Percentiles rank a stretch among this genome's conserved stretches.
Evolutionary conservation across 2,113 vertebrate species (phyloP).

Genomic region (Pelodiscus sinensis): DNA sequence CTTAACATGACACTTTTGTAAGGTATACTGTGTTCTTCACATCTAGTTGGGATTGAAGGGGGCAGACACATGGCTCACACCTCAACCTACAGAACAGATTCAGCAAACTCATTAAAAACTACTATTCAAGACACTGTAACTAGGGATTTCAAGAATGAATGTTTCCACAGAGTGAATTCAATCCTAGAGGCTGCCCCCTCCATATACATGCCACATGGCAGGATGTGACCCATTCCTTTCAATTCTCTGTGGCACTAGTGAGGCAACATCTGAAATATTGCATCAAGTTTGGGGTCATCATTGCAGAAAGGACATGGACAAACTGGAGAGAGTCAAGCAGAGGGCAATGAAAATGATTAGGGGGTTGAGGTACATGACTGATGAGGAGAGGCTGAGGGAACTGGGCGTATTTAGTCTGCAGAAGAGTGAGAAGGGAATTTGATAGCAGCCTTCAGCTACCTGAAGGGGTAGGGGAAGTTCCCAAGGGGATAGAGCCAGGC

Average conservation of each 20-base stretch:
- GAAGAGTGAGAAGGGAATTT: no score
- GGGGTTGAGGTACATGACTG: no score
- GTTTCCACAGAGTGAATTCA: not conserved
- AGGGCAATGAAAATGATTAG: no score
- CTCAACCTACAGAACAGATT: not conserved
- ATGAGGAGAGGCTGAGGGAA: no score
- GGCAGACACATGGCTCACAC: not conserved
- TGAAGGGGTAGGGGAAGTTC: no score
- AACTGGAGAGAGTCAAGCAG: no score
- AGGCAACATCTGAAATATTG: no score
- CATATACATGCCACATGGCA: not conserved
- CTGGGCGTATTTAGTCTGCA: no score
- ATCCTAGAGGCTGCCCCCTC: not conserved
- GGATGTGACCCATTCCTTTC: not conserved
- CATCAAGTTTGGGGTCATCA: no score
- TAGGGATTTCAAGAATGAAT: not conserved
- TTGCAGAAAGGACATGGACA: no score
- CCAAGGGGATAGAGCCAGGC: no score
- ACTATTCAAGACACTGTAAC: not conserved
- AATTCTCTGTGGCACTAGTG: not conserved
- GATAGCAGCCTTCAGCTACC: no score
- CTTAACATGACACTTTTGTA: not conserved
- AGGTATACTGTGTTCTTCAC: not conserved
- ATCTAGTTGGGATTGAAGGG: not conserved
- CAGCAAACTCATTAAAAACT: not conserved